Evolutionary conservation across 2,797 vertebrate species (phyloP).

Genomic region (Poeciliopsis paucimaculata): DNA sequence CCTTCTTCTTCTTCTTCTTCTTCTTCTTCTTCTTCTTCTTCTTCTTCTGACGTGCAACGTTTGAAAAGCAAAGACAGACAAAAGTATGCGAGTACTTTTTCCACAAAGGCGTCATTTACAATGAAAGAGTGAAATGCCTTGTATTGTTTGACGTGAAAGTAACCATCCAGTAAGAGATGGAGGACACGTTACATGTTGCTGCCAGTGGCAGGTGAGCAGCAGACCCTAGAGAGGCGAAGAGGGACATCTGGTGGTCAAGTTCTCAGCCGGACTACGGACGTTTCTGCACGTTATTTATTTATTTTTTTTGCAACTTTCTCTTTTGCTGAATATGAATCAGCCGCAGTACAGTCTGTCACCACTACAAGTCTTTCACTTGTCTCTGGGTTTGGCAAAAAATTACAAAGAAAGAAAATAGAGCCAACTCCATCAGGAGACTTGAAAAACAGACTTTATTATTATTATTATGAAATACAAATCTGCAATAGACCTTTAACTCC

Average conservation of each 20-base stretch:
- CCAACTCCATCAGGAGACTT: background rate
- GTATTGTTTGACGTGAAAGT: background rate
- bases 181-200: background rate
- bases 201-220: background rate
- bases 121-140: background rate
- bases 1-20: background rate
- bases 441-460: conserved; percentile 13
- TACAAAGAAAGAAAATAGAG: conserved; percentile 17
- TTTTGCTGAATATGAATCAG: background rate
- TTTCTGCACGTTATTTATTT: background rate
- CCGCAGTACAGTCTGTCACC: background rate
- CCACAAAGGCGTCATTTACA: background rate
- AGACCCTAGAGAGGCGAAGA: conserved; percentile 9
- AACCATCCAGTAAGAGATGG: background rate
- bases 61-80: background rate
- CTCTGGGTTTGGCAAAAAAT: conserved; percentile 1
- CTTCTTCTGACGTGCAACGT: background rate
- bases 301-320: no score
- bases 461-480: conserved; percentile 36
- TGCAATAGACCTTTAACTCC: conserved; percentile 32
- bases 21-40: background rate
- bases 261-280: background rate
- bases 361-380: conserved; percentile 15
- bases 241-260: conserved; percentile 50
- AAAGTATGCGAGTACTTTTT: background rate